Conservation (phyloP, 2,888 invertebrate species). For the Pantelozetes paolii region DNA sequence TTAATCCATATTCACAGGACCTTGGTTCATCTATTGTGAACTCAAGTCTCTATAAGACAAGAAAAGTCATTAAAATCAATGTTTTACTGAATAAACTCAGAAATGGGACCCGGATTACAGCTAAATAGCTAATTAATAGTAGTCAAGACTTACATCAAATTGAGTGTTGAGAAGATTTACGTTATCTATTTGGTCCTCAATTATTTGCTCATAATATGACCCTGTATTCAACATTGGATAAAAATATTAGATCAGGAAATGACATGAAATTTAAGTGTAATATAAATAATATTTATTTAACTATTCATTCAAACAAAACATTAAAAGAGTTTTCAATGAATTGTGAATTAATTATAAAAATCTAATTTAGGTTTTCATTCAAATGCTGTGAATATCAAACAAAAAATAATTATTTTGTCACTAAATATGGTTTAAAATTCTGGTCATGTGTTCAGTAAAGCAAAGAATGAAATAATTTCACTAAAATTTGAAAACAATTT, state of each 20-base stretch:
- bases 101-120: too few relatives aligned
- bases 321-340: too few relatives aligned
- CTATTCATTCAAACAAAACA: not conserved
- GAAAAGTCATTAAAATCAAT: not conserved
- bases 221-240: too few relatives aligned
- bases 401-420: too few relatives aligned
- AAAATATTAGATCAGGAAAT: too few relatives aligned
- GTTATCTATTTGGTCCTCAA: constrained; percentile 65
- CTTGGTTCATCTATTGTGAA: constrained; percentile 64
- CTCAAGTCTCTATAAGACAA: constrained; percentile 65
- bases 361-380: not conserved
- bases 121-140: constrained; percentile 43
- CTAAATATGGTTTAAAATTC: too few relatives aligned
- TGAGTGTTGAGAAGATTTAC: constrained; percentile 62
- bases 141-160: constrained; percentile 66
- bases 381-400: not conserved
- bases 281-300: not conserved
- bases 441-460: too few relatives aligned
- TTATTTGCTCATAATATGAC: constrained; percentile 62
- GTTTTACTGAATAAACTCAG: not conserved
- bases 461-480: too few relatives aligned
- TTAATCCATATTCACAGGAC: constrained; percentile 72
- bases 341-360: too few relatives aligned
- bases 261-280: too few relatives aligned
- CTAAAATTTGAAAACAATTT: too few relatives aligned